Percentiles rank a stretch among this genome's conserved stretches.
Evolutionary conservation across 2,888 invertebrate genomes (phyloP).

Genomic region (Pachydiplax longipennis): DNA sequence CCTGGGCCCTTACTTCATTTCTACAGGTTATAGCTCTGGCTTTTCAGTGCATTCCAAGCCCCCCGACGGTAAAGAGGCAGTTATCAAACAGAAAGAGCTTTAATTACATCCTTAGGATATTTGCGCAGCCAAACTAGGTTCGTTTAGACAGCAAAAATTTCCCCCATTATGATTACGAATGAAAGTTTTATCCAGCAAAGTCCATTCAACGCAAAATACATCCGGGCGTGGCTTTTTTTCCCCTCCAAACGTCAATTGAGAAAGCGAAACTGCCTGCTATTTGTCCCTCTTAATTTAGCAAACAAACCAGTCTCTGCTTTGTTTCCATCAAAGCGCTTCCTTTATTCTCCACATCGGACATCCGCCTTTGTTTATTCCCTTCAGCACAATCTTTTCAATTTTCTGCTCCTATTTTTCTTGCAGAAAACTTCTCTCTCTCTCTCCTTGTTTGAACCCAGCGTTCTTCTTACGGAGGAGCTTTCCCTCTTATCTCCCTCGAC

Average conservation of each 20-base stretch:
- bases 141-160: no score
- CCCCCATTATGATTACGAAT: no score
- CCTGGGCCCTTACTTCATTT: no score
- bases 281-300: not conserved
- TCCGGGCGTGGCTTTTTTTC: not conserved
- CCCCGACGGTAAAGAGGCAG: no score
- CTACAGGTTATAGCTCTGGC: no score
- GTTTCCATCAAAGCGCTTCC: not conserved
- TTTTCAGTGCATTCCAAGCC: no score
- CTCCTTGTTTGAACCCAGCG: not conserved
- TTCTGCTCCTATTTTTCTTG: not conserved
- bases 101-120: no score
- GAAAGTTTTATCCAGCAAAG: no score
- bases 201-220: not conserved
- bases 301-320: not conserved
- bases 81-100: no score
- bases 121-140: no score
- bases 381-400: not conserved
- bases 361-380: not conserved
- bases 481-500: not conserved
- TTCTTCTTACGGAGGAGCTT: not conserved
- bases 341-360: not conserved
- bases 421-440: not conserved
- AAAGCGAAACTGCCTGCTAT: not conserved
- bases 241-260: not conserved